These are phyloP conservation scores for Spondyliosoma cantharus DNA, from an alignment of 2,797 vertebrate species.

Conservation along the genomic window DNA sequence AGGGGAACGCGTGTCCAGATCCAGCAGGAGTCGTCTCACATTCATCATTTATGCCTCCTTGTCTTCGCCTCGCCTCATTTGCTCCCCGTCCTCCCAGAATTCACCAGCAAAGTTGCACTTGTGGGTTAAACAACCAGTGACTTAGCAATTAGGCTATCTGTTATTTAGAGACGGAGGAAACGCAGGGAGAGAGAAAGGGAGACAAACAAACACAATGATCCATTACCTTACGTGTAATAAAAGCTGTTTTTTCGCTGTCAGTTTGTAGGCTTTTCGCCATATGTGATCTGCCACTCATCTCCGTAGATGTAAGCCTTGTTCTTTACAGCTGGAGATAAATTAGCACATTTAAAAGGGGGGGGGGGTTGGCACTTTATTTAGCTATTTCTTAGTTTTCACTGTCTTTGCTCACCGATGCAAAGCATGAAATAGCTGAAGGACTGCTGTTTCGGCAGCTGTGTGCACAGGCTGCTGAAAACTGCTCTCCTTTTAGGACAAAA, in stretches of 20 bases:
- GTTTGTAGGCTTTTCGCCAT: conserved; percentile 8
- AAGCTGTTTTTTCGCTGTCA: background rate
- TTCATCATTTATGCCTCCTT: conserved; percentile 86
- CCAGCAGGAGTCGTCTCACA: conserved; percentile 68
- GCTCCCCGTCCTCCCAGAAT: conserved; percentile 68
- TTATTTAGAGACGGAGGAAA: conserved; percentile 32
- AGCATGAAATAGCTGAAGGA: conserved; percentile 33
- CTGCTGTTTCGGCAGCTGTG: conserved; percentile 55
- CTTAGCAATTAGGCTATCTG: conserved; percentile 38
- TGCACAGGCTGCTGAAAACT: conserved; percentile 8
- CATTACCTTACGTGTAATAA: conserved; percentile 20
- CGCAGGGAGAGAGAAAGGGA: background rate
- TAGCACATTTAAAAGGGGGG: conserved; percentile 8
- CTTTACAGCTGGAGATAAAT: conserved; percentile 9
- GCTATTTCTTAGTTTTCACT: conserved; percentile 10
- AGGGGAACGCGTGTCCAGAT: conserved; percentile 72
- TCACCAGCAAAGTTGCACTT: conserved; percentile 12
- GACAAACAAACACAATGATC: conserved; percentile 43
- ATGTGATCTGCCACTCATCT: conserved; percentile 15
- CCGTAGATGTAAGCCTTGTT: conserved; percentile 1
- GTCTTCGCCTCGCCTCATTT: conserved; percentile 82
- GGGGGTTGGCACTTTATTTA: background rate
- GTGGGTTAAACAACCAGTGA: conserved; percentile 42
- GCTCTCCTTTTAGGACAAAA: conserved; percentile 17
- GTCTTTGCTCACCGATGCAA: conserved; percentile 18